These are phyloP conservation scores for Drosophila tani DNA, from an alignment of 1,140 invertebrate species.

Conservation along the genomic window DNA sequence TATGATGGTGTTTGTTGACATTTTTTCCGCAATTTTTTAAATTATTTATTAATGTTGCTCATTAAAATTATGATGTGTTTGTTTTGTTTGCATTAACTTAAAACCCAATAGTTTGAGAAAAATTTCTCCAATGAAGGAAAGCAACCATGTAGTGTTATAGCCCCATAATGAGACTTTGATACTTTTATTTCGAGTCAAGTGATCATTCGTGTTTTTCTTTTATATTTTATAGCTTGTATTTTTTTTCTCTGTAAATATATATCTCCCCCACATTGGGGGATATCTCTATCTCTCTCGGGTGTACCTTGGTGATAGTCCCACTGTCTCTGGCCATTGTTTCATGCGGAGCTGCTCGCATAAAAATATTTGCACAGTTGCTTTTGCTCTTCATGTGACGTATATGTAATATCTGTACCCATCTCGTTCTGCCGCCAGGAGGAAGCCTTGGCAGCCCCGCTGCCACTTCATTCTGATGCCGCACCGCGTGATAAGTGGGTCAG, in stretches of 20 bases:
- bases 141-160: too few species aligned
- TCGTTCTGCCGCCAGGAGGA: conserved; percentile 39
- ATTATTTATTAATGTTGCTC: too few species aligned
- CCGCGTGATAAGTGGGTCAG: conserved; percentile 74
- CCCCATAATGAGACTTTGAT: too few species aligned
- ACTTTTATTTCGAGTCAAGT: neutral
- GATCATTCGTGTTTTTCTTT: neutral
- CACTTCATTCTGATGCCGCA: conserved; percentile 73
- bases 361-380: conserved; percentile 79
- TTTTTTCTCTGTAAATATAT: neutral
- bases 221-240: neutral
- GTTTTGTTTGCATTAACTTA: neutral
- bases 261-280: neutral
- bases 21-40: too few species aligned
- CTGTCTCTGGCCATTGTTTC: conserved; percentile 60
- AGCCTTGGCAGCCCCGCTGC: conserved; percentile 63
- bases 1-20: too few species aligned
- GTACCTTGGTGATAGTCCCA: conserved; percentile 41
- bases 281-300: conserved; percentile 4
- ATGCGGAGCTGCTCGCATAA: conserved; percentile 39
- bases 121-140: neutral
- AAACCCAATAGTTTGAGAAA: neutral
- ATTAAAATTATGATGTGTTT: too few species aligned
- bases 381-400: conserved; percentile 59
- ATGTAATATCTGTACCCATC: conserved; percentile 51